These are phyloP conservation scores for Parotocinclus haroldoi DNA, from an alignment of 2,797 vertebrate genomes.

Conservation along the genomic window DNA sequence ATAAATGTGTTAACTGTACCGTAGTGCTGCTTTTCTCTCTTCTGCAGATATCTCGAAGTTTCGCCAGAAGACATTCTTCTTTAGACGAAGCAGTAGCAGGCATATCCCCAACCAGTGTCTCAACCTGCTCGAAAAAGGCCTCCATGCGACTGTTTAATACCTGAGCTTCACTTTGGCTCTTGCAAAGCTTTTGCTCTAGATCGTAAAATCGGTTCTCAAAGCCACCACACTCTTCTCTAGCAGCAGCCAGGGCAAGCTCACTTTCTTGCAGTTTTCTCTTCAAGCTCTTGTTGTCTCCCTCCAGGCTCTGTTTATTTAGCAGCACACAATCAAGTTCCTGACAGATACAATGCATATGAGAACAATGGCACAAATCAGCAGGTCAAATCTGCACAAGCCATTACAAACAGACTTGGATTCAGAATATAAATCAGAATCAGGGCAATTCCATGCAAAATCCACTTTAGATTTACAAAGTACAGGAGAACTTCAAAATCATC, in stretches of 20 bases:
- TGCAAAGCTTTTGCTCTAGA: conserved; percentile 66
- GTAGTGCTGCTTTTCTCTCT: conserved; percentile 55
- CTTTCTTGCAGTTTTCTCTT: conserved; percentile 71
- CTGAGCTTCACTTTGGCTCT: conserved; percentile 62
- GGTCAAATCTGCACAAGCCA: no score
- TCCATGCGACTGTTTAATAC: conserved; percentile 55
- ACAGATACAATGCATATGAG: conserved; percentile 31
- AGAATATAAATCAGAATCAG: no score
- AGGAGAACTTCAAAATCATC: no score
- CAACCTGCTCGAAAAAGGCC: conserved; percentile 71
- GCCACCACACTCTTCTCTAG: conserved; percentile 66
- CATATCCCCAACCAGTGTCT: conserved; percentile 56
- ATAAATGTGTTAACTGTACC: conserved; percentile 32
- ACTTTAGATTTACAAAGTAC: no score
- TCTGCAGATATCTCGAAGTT: conserved; percentile 64
- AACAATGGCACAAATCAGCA: not conserved
- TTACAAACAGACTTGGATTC: no score
- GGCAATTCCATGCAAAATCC: no score
- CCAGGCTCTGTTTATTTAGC: conserved; percentile 64
- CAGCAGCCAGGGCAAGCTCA: conserved; percentile 68
- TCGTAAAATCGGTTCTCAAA: conserved; percentile 71
- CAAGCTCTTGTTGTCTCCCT: conserved; percentile 71
- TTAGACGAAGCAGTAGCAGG: conserved; percentile 48
- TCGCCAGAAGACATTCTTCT: conserved; percentile 69
- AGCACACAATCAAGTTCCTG: conserved; percentile 75